phyloP scores from a whole-genome alignment of 2,113 vertebrate species.

The Maccullochella peelii region DNA sequence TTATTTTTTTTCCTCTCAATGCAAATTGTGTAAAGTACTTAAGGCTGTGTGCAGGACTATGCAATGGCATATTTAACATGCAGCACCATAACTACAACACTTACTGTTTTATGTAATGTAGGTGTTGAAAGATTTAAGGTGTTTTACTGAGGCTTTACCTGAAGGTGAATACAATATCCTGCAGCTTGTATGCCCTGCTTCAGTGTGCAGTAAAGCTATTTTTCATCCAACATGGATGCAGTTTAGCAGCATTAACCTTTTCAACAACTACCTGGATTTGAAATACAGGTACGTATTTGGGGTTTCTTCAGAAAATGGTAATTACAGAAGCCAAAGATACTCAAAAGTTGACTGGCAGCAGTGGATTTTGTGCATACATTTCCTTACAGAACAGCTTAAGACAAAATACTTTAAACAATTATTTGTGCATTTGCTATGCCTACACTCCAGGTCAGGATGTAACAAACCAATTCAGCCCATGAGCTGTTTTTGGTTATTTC shows the following conservation, averaged over 20 bases:
- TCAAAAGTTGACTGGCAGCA: neutral
- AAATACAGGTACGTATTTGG: neutral
- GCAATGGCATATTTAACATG: neutral
- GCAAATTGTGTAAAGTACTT: neutral
- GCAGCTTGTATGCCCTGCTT: neutral
- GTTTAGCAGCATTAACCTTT: neutral
- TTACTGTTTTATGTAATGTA: conserved; percentile 8
- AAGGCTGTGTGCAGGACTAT: neutral
- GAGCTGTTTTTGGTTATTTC: neutral
- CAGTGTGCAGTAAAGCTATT: neutral
- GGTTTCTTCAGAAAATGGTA: neutral
- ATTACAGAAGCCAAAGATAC: no score
- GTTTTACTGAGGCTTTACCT: conserved; percentile 39
- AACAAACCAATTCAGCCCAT: neutral
- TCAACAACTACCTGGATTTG: neutral
- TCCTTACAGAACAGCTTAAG: neutral
- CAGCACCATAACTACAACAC: neutral
- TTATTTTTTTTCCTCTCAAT: no score
- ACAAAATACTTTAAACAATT: neutral
- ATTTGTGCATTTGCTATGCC: neutral
- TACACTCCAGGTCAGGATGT: neutral
- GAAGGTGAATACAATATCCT: no score
- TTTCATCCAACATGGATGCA: neutral
- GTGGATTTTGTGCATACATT: neutral
- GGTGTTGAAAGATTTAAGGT: conserved; percentile 13